Percentiles rank a stretch among this genome's conserved stretches.
Evolutionary conservation across 2,888 invertebrate genomes (phyloP).

Genomic region (Cosmia pyralina): DNA sequence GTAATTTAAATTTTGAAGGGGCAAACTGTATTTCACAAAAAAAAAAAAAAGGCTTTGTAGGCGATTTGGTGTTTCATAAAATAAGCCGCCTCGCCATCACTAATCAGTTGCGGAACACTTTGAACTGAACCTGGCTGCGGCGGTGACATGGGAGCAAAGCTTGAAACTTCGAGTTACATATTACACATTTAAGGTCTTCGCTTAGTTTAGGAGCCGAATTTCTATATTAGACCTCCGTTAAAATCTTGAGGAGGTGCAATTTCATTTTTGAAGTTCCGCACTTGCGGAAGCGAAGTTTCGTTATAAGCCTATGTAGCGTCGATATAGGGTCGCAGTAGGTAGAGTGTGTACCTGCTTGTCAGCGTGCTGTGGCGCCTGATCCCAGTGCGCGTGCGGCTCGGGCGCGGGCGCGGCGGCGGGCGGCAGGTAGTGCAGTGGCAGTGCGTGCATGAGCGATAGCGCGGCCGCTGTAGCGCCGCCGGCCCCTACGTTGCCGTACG

Average conservation of each 20-base stretch:
- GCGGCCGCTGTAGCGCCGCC: conserved; percentile 74
- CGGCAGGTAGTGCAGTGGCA: conserved; percentile 87
- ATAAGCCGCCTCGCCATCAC: background rate
- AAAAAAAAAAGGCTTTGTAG: too few relatives aligned
- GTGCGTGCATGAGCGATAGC: conserved; percentile 86
- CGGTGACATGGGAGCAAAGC: background rate
- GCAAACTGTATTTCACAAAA: background rate
- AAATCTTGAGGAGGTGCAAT: background rate
- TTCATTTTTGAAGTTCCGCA: background rate
- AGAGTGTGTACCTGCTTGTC: conserved; percentile 77
- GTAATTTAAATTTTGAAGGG: background rate
- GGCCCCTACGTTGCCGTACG: conserved; percentile 57
- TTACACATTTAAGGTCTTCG: background rate
- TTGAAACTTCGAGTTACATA: background rate
- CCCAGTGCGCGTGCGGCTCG: conserved; percentile 79
- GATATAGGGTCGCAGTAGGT: background rate
- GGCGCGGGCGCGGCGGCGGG: conserved; percentile 75
- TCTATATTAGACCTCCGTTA: background rate
- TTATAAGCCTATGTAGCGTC: background rate
- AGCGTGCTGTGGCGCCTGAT: conserved; percentile 74
- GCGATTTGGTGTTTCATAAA: background rate
- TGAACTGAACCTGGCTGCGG: too few relatives aligned
- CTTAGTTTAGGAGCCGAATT: background rate
- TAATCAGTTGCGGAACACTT: background rate
- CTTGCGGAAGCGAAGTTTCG: background rate